Conservation (phyloP, 2,797 vertebrate genomes). For the Antrozous pallidus region DNA sequence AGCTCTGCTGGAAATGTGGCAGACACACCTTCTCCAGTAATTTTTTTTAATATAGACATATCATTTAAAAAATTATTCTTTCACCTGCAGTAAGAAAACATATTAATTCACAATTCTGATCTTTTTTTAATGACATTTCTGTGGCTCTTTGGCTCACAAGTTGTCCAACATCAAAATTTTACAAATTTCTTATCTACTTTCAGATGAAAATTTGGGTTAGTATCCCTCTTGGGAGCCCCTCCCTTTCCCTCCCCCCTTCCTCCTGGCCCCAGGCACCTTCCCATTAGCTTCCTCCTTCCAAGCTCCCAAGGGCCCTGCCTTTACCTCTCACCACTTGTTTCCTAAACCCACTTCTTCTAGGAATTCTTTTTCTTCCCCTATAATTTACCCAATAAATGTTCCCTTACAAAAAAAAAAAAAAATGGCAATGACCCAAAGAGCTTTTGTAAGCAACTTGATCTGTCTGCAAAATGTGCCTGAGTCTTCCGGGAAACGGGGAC, state of each 20-base stretch:
- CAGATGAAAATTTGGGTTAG: not conserved
- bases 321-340: no score
- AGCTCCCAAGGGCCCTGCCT: no score
- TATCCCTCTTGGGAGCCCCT: no score
- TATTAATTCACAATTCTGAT: not conserved
- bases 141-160: not conserved
- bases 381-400: no score
- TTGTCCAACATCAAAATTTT: not conserved
- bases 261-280: no score
- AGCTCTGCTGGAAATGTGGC: not conserved
- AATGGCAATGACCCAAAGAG: not conserved
- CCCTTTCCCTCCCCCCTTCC: no score
- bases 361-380: no score
- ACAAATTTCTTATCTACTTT: not conserved
- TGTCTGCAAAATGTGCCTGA: not conserved
- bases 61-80: not conserved
- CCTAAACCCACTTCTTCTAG: no score
- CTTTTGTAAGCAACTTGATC: not conserved
- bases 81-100: not conserved
- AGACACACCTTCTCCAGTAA: not conserved
- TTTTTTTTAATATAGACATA: not conserved
- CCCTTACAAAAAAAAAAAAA: no score
- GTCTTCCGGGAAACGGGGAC: no score
- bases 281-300: no score
- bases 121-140: not conserved